Evolutionary conservation across 2,888 invertebrate genomes (phyloP).

Genomic region (Mycalesis mineus): DNA sequence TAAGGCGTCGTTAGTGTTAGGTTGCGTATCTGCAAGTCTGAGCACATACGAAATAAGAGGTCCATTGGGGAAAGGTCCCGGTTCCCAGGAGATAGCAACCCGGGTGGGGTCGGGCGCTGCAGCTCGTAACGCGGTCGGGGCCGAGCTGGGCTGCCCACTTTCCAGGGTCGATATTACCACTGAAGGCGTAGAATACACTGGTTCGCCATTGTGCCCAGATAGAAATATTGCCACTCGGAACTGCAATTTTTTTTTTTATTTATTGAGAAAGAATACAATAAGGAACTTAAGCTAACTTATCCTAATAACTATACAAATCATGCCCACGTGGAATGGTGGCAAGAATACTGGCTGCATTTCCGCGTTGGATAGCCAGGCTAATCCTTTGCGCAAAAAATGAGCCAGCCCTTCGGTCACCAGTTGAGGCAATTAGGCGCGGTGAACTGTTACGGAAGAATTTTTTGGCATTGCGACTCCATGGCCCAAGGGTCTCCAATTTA

Average conservation of each 20-base stretch:
- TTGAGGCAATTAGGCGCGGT: too few relatives aligned
- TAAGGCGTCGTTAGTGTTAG: slow-evolving; percentile 79
- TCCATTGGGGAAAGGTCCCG: slow-evolving; percentile 91
- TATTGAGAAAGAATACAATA: too few relatives aligned
- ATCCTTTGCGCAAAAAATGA: too few relatives aligned
- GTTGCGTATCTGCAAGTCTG: slow-evolving; percentile 79
- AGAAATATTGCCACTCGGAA: slow-evolving; percentile 91
- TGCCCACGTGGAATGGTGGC: too few relatives aligned
- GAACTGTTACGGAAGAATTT: too few relatives aligned
- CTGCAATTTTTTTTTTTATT: slow-evolving; percentile 73
- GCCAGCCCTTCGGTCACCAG: too few relatives aligned
- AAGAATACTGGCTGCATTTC: too few relatives aligned
- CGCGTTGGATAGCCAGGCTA: too few relatives aligned
- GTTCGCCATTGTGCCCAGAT: slow-evolving; percentile 82
- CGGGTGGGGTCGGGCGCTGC: slow-evolving; percentile 89
- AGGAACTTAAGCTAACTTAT: too few relatives aligned
- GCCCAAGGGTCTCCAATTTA: too few relatives aligned
- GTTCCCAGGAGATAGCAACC: slow-evolving; percentile 92
- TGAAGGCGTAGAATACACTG: slow-evolving; percentile 85
- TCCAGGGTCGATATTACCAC: slow-evolving; percentile 86
- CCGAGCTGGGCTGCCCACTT: slow-evolving; percentile 85
- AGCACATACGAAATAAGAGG: slow-evolving; percentile 92
- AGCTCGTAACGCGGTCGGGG: slow-evolving; percentile 85
- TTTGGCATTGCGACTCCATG: too few relatives aligned
- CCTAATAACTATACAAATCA: too few relatives aligned